Evolutionary conservation across 2,888 invertebrate species (phyloP).

Genomic region (Polymixis flavicincta): DNA sequence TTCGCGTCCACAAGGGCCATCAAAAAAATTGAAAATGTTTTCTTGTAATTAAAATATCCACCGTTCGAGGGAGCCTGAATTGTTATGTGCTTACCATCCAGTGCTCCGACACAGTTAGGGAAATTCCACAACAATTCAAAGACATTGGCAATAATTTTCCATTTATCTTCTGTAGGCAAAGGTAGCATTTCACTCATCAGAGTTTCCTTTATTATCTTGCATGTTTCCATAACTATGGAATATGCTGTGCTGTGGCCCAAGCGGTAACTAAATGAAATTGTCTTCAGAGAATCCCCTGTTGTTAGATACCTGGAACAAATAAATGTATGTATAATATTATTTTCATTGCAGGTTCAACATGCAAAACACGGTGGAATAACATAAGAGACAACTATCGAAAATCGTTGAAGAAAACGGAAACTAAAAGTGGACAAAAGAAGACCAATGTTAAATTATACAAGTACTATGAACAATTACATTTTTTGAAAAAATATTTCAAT

Average conservation of each 20-base stretch:
- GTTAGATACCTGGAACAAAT: constrained; percentile 64
- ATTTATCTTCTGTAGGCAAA: constrained; percentile 39
- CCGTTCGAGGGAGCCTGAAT: too few species aligned
- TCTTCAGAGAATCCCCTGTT: constrained; percentile 64
- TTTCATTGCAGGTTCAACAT: constrained; percentile 48
- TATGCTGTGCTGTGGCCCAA: constrained; percentile 57
- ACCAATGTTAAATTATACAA: constrained; percentile 52
- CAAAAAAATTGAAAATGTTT: too few species aligned
- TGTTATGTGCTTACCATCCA: constrained; percentile 33
- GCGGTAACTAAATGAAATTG: constrained; percentile 59
- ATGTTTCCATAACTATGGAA: constrained; percentile 59
- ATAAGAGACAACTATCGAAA: constrained; percentile 35
- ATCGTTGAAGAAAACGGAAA: constrained; percentile 49
- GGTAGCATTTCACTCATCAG: constrained; percentile 43
- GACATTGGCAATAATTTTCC: constrained; percentile 39
- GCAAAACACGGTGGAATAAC: constrained; percentile 44
- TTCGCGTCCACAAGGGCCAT: too few species aligned
- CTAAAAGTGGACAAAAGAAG: constrained; percentile 47
- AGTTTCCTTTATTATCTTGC: constrained; percentile 43
- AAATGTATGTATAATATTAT: constrained; percentile 55
- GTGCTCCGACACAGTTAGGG: constrained; percentile 33
- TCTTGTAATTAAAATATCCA: too few species aligned
- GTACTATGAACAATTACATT: constrained; percentile 46
- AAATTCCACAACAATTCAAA: constrained; percentile 33
- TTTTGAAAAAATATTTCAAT: constrained; percentile 46